Evolutionary conservation across 2,113 vertebrate species (phyloP).

Genomic region (human): DNA sequence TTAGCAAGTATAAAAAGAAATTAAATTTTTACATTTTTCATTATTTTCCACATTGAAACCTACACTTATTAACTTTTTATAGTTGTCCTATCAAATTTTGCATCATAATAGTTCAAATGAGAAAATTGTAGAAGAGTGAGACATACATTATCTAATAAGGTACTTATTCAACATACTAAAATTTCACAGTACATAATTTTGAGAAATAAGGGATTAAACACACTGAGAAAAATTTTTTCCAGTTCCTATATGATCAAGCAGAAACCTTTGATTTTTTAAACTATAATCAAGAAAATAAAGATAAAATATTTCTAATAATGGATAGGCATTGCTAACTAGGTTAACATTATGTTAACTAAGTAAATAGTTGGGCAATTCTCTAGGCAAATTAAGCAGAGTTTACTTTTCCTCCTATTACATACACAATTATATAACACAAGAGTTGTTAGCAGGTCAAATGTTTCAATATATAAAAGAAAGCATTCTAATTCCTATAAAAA

Average conservation of each 20-base stretch:
- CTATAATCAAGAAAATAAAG: not conserved
- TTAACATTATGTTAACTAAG: conserved; percentile 1
- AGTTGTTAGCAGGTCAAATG: not conserved
- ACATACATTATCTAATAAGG: not conserved
- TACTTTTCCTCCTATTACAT: not conserved
- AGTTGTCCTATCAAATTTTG: not conserved
- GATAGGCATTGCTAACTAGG: not conserved
- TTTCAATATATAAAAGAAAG: not conserved
- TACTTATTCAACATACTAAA: not conserved
- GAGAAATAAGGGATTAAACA: not conserved
- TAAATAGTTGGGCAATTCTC: not conserved
- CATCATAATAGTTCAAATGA: not conserved
- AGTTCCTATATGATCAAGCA: not conserved
- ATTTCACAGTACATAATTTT: not conserved
- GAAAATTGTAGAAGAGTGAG: not conserved
- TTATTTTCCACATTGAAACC: not conserved
- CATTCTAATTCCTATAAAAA: not conserved
- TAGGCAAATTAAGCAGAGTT: not conserved
- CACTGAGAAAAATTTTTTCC: not conserved
- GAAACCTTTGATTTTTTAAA: not conserved
- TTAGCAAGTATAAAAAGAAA: not conserved
- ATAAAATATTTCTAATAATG: not conserved
- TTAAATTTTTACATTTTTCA: not conserved
- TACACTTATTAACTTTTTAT: not conserved
- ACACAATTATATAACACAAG: no score